Base-by-base conservation (phyloP, 2,797 vertebrate species). In the Urosaurus nigricauda region DNA sequence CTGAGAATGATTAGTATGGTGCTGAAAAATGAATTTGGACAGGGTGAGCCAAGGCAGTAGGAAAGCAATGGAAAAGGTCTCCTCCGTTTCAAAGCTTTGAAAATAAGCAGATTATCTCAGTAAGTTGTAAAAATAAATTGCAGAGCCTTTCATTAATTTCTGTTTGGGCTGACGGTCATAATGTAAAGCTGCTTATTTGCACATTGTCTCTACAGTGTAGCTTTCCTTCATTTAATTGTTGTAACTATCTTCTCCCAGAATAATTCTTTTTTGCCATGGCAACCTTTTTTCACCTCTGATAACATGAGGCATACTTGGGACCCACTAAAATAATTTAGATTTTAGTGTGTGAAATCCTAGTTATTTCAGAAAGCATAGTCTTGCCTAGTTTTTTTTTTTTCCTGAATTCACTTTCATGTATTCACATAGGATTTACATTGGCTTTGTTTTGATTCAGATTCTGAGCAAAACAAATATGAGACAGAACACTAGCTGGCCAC, bases 381-480 rank as follows among this genome's bases (percentile, higher is more conserved):
- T 85, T 89, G 83, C 17, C 84, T 86, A 82, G 56, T 26, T 40
- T 9, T 82, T 5, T n/a, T 58, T 40, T 9, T 82, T 5, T n/a
- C 47, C 13, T 77, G 47, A 51, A 77, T 78, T 86, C 74, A 19
- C 63, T 81, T 81, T 77, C 60, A 89, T 32, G 81, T 84, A 88
- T 63, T 93, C 74, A 68, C 86, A 77, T 88, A 90, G 87, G 12
- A 37, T 82, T 91, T 26, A 19, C 78, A 40, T 89, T 78, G 19
- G 16, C 60, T 94, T 95, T 91, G 90, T 71, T 73, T 91, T 85
- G 84, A 70, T 56, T 85, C 70, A 89, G n/a, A 24, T 65, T 43
- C n/a, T 35, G 29, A 86, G 79, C 43, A 89, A 89, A 89, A 82
- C 43, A 92, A 84, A 82, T 32, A 71, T 93, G 93, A 91, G 85